Evolutionary conservation across 2,888 invertebrate species (phyloP), one percentile per base, ranked within the genome.

Genomic region (Melanchra persicariae): DNA sequence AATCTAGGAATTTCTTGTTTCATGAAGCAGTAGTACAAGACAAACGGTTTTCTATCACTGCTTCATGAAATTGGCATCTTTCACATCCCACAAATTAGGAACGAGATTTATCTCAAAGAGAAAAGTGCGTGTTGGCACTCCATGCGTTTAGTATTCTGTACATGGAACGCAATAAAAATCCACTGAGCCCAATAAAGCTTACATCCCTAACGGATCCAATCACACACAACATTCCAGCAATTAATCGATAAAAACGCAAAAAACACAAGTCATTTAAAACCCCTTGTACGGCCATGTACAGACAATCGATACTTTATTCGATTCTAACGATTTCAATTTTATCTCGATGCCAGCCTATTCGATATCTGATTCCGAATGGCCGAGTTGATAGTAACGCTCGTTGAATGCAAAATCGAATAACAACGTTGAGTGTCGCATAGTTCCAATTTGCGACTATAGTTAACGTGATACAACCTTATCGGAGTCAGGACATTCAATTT

Each of bases 271-370:
- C 17, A 68, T 79, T 79, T 73, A 65, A 82, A 82, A 82, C 37
- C 55, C 79, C 90, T 85, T 88, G 79, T 75, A 79, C 37, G 64
- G 60, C 40, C 55, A 60, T 68, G 68, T 54, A 71, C 55, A 55
- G 68, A 84, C 87, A 87, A 90, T 92, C 91, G 84, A 89, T 89
- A 85, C 82, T 89, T 89, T 80, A 91, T 91, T 88, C 87, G 85
- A 90, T 89, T 89, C 89, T 89, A 92, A 91, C 91, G 88, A 93
- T 91, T 91, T 91, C 90, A 91, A 91, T 92, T 90, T 91, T 90
- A 92, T 93, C 91, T 88, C 84, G 86, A 90, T 89, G 81, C 86
- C 70, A 79, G 85, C 85, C 87, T 87, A 89, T 88, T 81, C 84
- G 90, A 91, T 91, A 92, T 91, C 87, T 86, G 90, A 90, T 91